These are phyloP conservation scores for Acropora tenuis DNA, from an alignment of 64 coral and sea anemone genomes.

Conservation along the genomic window DNA sequence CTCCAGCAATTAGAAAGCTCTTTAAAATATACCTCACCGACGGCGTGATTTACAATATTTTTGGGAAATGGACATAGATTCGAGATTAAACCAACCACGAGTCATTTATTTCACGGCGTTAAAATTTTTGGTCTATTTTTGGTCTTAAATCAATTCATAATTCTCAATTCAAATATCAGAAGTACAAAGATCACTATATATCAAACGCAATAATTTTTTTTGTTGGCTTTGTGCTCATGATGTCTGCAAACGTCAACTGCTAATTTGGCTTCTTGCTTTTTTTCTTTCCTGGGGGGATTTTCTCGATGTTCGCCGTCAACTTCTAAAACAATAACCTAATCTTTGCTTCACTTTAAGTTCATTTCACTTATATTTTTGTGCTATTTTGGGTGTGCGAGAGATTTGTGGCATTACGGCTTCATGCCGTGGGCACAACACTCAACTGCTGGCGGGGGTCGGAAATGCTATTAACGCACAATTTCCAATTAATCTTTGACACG, in stretches of 20 bases:
- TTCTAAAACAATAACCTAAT: background rate
- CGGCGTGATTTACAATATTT: background rate
- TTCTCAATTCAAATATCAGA: no score
- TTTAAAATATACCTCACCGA: background rate
- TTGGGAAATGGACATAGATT: background rate
- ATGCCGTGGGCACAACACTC: background rate
- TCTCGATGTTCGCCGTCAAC: background rate
- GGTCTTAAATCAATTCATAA: no score
- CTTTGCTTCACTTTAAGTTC: background rate
- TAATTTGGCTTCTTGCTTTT: background rate
- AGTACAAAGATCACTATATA: no score
- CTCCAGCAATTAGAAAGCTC: background rate
- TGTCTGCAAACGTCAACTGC: no score
- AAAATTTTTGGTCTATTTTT: background rate
- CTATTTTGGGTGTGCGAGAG: background rate
- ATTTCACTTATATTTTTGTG: background rate
- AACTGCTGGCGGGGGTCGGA: background rate
- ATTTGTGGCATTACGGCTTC: slow-evolving; percentile 29
- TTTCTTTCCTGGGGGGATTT: background rate
- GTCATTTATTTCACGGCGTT: background rate
- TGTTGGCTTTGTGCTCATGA: background rate
- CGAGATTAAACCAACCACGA: background rate
- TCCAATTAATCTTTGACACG: background rate
- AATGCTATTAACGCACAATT: slow-evolving; percentile 9
- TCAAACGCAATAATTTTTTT: background rate